Evolutionary conservation across 2,888 invertebrate species (phyloP).

Genomic region (Myopa testacea): DNA sequence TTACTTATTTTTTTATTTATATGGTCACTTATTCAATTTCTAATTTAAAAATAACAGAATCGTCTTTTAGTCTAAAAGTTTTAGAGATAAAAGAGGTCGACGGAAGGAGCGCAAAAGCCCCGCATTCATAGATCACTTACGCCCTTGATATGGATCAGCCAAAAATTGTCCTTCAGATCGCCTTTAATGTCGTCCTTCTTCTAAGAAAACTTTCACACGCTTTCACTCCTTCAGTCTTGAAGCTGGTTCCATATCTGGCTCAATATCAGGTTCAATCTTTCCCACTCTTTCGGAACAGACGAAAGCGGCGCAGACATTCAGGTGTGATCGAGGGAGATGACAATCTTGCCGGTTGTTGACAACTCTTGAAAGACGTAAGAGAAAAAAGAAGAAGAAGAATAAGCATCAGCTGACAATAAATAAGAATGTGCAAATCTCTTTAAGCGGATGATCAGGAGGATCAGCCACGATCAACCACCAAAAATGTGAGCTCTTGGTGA

Average conservation of each 20-base stretch:
- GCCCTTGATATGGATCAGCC: too few relatives aligned
- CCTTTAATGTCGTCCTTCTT: neutral
- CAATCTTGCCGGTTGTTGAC: constrained; percentile 14
- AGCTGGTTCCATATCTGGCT: neutral
- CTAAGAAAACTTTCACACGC: constrained; percentile 25
- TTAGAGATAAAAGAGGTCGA: too few relatives aligned
- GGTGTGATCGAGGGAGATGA: neutral
- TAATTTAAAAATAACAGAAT: too few relatives aligned
- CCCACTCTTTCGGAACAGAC: too few relatives aligned
- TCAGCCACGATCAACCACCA: neutral
- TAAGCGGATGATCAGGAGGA: constrained; percentile 35
- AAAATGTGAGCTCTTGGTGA: constrained; percentile 13
- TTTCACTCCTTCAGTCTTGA: neutral
- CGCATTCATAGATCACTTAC: too few relatives aligned
- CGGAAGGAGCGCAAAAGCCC: too few relatives aligned
- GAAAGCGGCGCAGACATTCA: constrained; percentile 4
- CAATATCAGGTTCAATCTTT: too few relatives aligned
- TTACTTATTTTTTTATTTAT: too few relatives aligned
- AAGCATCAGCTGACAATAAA: neutral
- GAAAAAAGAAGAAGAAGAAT: neutral
- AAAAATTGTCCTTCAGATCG: too few relatives aligned
- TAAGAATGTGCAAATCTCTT: constrained; percentile 30
- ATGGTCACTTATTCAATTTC: too few relatives aligned
- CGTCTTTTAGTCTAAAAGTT: too few relatives aligned
- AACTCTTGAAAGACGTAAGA: neutral